Evolutionary conservation across 2,888 invertebrate genomes (phyloP), one percentile per base, ranked within the genome.

Genomic region (Glaucopsyche alexis): DNA sequence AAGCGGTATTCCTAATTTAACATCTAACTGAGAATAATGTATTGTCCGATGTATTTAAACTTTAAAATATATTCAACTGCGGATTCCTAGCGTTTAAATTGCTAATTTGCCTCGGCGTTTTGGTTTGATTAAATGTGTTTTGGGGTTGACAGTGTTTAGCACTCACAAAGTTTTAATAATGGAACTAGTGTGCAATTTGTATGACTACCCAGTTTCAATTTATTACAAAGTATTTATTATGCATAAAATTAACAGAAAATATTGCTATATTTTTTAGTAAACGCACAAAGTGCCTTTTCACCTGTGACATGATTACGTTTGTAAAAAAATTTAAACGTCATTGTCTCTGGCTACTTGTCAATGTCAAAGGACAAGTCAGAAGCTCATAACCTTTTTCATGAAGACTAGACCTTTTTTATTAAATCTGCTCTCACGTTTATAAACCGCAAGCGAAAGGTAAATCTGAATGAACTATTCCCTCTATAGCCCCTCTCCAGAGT

Each of bases 1-100:
- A 83, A 80, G 83, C 73, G 76, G 72, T 75, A 75, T 72, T 72
- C 71, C 74, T 74, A 74, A 74, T 74, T 74, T 74, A 74, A 72
- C 72, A 72, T 72, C 72, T 72, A 72, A 72, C 66, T 55, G 74
- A 71, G 71, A 74, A 67, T 71, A 71, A 74, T 74, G 74, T 71
- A 52, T 65, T 73, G 19, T 73, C 71, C 50, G 14, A 70, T 60
- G 55, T 45, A 49, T 66, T 73, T 70, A 71, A 69, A 69, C 69
- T 69, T 69, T 47, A 49, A 69, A 69, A 69, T 69, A 69, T 47
- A 69, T 69, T 47, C 69, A 47, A 69, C 47, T 69, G 49, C 66
- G 66, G 42, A 42, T 42, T 42, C 40, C 29, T 38, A 38, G 14
- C 60, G 60, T 60, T 60, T 38, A 60, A 60, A 60, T 60, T 60